Percentiles rank a stretch among this genome's conserved stretches.
These are phyloP conservation scores for Hemitrygon akajei DNA, from an alignment of 2,797 vertebrate species.

Conservation along the genomic window DNA sequence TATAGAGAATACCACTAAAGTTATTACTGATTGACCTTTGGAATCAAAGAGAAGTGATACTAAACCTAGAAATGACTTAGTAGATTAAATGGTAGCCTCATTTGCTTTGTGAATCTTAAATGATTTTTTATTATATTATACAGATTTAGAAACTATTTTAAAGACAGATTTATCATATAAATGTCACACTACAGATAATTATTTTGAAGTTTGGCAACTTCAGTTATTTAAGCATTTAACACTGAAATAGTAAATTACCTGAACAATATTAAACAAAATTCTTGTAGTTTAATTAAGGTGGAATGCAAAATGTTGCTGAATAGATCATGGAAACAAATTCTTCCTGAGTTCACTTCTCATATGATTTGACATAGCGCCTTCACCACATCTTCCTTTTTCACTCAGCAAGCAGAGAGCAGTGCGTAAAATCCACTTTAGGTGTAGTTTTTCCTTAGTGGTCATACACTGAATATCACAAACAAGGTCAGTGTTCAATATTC, in stretches of 20 bases:
- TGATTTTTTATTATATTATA: not conserved
- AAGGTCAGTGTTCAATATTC: no score
- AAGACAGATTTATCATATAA: not conserved
- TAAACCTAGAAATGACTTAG: not conserved
- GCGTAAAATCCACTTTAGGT: not conserved
- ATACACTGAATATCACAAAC: no score
- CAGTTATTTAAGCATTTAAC: not conserved
- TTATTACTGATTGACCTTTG: no score
- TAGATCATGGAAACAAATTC: not conserved
- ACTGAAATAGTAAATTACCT: not conserved
- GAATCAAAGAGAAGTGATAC: not conserved
- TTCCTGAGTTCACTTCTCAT: not conserved
- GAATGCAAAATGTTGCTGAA: not conserved
- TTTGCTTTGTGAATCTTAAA: not conserved
- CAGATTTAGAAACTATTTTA: not conserved
- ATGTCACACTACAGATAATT: not conserved
- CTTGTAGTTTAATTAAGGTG: not conserved
- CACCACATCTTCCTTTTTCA: not conserved
- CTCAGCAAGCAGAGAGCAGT: not conserved
- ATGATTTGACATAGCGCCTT: not conserved
- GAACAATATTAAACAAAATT: not conserved
- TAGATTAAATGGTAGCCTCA: not conserved
- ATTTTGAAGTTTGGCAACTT: not conserved
- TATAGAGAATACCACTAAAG: not conserved
- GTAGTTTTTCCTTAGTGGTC: no score